Conservation (phyloP, 2,888 invertebrate species). For the Camponotus fellah region DNA sequence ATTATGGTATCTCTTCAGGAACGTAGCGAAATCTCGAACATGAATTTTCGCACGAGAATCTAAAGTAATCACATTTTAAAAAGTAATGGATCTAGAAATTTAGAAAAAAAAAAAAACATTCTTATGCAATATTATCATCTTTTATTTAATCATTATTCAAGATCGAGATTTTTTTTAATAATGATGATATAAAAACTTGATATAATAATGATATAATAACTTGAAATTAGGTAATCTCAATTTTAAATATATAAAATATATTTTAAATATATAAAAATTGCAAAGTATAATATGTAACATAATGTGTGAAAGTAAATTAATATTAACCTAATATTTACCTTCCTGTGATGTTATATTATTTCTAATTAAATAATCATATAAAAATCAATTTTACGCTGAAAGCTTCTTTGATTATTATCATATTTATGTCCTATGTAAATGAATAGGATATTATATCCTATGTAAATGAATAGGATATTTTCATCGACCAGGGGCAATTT, state of each 20-base stretch:
- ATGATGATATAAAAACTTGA: background rate
- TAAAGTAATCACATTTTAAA: background rate
- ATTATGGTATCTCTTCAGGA: conserved; percentile 38
- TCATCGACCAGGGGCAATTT: background rate
- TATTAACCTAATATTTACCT: background rate
- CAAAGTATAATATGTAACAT: too few relatives aligned
- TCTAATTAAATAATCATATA: background rate
- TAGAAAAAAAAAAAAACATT: background rate
- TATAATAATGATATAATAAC: background rate
- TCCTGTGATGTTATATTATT: background rate
- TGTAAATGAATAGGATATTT: background rate
- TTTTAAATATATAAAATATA: too few relatives aligned
- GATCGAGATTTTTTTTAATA: background rate
- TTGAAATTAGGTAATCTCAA: background rate
- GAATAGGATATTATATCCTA: background rate
- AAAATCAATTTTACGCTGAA: background rate
- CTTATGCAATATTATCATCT: background rate
- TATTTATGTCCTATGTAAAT: background rate
- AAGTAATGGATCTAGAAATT: background rate
- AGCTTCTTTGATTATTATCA: background rate
- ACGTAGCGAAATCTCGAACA: conserved; percentile 51
- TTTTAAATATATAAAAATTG: background rate
- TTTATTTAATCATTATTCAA: background rate
- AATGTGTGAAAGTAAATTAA: too few relatives aligned
- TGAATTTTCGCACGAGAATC: background rate